These are phyloP conservation scores for Agonopterix subpropinquella DNA, from an alignment of 2,888 invertebrate species.

Conservation along the genomic window DNA sequence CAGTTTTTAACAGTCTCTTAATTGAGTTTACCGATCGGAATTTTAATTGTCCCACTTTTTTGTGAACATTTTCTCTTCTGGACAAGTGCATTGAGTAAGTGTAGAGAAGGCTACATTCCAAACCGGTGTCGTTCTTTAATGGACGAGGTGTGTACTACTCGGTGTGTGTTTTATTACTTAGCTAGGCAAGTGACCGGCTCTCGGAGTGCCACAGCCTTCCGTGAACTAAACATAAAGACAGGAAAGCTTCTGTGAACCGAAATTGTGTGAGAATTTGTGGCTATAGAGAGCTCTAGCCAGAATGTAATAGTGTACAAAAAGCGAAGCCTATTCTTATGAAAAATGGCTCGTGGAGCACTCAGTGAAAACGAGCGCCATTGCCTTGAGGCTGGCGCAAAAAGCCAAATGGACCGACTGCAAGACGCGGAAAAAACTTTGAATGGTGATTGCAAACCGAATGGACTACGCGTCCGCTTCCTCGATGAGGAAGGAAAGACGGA, in stretches of 20 bases:
- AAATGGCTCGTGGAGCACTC: slow-evolving; percentile 65
- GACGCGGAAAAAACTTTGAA: slow-evolving; percentile 47
- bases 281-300: slow-evolving; percentile 22
- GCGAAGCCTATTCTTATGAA: slow-evolving; percentile 25
- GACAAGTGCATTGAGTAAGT: slow-evolving; percentile 61
- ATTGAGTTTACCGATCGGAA: slow-evolving; percentile 27
- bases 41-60: slow-evolving; percentile 21
- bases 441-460: slow-evolving; percentile 46
- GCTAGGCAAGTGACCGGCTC: slow-evolving; percentile 43
- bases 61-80: slow-evolving; percentile 36
- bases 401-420: slow-evolving; percentile 50
- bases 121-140: slow-evolving; percentile 71
- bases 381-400: slow-evolving; percentile 53
- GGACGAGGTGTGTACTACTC: slow-evolving; percentile 65
- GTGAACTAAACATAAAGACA: slow-evolving; percentile 20
- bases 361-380: slow-evolving; percentile 66
- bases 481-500: slow-evolving; percentile 70
- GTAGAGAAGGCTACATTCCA: slow-evolving; percentile 69
- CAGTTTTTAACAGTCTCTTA: slow-evolving; percentile 22
- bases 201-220: slow-evolving; percentile 24
- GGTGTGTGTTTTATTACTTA: slow-evolving; percentile 58
- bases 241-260: slow-evolving; percentile 25
- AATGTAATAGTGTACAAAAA: slow-evolving; percentile 36
- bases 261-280: slow-evolving; percentile 20
- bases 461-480: slow-evolving; percentile 64